phyloP scores from a whole-genome alignment of 2,797 vertebrate species.

The Thaleichthys pacificus region DNA sequence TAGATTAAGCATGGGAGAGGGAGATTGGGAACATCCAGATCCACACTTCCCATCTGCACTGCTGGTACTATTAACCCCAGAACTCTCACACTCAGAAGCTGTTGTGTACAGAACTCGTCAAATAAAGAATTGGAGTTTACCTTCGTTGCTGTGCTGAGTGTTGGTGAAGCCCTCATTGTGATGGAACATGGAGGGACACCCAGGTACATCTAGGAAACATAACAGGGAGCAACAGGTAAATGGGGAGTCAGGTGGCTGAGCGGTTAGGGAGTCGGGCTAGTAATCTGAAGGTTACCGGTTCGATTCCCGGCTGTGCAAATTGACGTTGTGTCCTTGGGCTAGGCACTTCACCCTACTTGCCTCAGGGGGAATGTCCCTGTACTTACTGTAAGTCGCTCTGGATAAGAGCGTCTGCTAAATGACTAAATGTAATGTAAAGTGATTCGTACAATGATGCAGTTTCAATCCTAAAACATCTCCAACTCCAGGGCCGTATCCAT shows the following conservation, averaged over 20 bases:
- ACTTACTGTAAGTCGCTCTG: too few species aligned
- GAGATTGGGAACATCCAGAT: constrained; percentile 19
- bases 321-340: too few species aligned
- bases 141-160: constrained; percentile 74
- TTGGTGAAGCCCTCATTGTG: constrained; percentile 81
- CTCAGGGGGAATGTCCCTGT: too few species aligned
- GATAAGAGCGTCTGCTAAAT: too few species aligned
- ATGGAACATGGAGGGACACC: constrained; percentile 86
- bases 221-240: not conserved
- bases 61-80: not conserved
- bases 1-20: constrained; percentile 45
- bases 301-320: too few species aligned
- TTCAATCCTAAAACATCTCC: too few species aligned
- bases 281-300: too few species aligned
- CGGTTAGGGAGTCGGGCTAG: too few species aligned
- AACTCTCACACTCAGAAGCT: not conserved
- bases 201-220: constrained; percentile 81
- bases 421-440: too few species aligned
- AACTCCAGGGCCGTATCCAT: constrained; percentile 10
- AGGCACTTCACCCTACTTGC: too few species aligned
- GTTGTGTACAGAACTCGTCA: not conserved
- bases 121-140: constrained; percentile 52
- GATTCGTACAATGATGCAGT: not conserved
- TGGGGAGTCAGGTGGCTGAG: too few species aligned
- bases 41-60: not conserved